Evolutionary conservation across 2,888 invertebrate genomes (phyloP).

Genomic region (Caenorhabditis japonica): DNA sequence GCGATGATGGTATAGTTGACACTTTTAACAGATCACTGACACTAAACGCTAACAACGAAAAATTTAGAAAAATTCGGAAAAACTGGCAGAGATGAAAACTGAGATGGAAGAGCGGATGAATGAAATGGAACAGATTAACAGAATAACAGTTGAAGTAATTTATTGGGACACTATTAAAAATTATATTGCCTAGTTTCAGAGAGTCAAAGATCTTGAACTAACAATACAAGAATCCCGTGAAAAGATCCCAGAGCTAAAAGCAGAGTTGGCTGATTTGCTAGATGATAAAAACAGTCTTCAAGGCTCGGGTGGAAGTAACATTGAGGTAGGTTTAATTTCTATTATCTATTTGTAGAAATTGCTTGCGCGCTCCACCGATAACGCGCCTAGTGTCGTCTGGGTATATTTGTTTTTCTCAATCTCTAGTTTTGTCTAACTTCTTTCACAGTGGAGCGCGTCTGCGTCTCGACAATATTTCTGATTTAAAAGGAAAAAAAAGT

Average conservation of each 20-base stretch:
- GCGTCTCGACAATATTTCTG: no score
- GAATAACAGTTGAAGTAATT: conserved; percentile 17
- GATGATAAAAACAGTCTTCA: conserved; percentile 28
- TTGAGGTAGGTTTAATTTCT: conserved; percentile 8
- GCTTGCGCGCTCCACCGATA: no score
- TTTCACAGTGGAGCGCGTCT: no score
- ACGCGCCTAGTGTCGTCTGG: no score
- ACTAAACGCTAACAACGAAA: no score
- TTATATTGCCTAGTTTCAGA: conserved; percentile 5
- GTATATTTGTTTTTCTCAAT: no score
- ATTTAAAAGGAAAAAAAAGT: no score
- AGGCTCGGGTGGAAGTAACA: background rate
- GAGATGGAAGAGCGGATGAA: conserved; percentile 7
- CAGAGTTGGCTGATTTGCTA: conserved; percentile 10
- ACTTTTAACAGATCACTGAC: conserved; percentile 26
- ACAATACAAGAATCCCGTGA: conserved; percentile 7
- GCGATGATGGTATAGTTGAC: conserved; percentile 23
- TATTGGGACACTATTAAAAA: background rate
- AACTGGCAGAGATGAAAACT: background rate
- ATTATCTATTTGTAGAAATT: no score
- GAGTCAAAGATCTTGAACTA: conserved; percentile 22
- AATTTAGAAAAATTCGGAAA: conserved; percentile 21
- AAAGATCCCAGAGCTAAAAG: conserved; percentile 20
- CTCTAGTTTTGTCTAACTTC: no score
- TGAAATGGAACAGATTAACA: conserved; percentile 29